A percentile compares a stretch with the other conserved stretches of the same genome.
phyloP scores from a whole-genome alignment of 1,140 invertebrate genomes.

The Tribolium castaneum region DNA sequence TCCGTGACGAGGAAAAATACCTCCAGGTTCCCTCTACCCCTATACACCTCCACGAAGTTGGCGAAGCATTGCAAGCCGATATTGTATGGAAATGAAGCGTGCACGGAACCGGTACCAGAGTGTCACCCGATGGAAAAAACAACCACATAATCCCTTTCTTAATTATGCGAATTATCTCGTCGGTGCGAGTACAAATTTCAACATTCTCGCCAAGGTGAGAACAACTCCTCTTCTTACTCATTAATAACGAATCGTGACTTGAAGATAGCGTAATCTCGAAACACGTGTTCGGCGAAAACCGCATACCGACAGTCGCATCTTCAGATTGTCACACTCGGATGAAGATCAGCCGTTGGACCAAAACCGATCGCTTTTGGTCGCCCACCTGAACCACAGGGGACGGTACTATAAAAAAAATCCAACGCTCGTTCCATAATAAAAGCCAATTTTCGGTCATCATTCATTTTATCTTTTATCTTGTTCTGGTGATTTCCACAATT shows the following conservation, averaged over 20 bases:
- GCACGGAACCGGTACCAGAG: neutral
- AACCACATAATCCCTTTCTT: neutral
- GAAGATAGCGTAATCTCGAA: constrained; percentile 37
- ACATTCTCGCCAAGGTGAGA: constrained; percentile 7
- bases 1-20: constrained; percentile 7
- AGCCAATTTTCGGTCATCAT: neutral
- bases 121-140: neutral
- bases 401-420: neutral
- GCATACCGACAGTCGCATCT: neutral
- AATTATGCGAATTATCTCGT: neutral
- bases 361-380: constrained; percentile 1
- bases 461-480: constrained; percentile 20
- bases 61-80: neutral
- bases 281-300: constrained; percentile 35
- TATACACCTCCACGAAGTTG: neutral
- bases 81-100: constrained; percentile 36
- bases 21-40: neutral
- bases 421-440: neutral
- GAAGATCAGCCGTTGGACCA: neutral
- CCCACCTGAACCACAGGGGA: neutral
- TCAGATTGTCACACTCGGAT: constrained; percentile 1
- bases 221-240: constrained; percentile 22
- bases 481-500: neutral
- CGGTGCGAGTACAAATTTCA: constrained; percentile 4
- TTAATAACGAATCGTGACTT: constrained; percentile 39